phyloP scores from a whole-genome alignment of 2,797 vertebrate species.

The Oryzias sinensis region DNA sequence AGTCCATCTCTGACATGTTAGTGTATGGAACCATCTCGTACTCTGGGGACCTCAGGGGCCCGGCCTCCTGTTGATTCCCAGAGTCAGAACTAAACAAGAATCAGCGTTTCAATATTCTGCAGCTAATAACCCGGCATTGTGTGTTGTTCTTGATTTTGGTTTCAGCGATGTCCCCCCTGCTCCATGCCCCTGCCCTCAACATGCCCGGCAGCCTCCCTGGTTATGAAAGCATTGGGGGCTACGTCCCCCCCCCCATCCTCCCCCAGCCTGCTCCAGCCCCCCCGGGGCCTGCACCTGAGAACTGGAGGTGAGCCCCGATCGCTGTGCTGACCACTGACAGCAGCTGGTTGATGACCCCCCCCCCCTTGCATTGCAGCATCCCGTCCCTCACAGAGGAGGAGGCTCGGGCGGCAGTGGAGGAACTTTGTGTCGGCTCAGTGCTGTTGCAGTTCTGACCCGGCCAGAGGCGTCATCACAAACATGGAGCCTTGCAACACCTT shows the following conservation, averaged over 20 bases:
- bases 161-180: constrained; percentile 40
- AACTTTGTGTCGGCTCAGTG: constrained; percentile 60
- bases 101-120: too few relatives aligned
- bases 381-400: constrained; percentile 67
- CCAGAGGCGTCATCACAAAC: constrained; percentile 58
- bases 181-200: constrained; percentile 22
- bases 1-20: too few relatives aligned
- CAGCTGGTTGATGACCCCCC: too few relatives aligned
- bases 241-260: constrained; percentile 62
- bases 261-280: constrained; percentile 51
- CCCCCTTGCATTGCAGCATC: constrained; percentile 52
- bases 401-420: constrained; percentile 68
- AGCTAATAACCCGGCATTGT: not conserved
- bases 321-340: not conserved
- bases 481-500: constrained; percentile 70
- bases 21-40: too few relatives aligned
- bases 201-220: constrained; percentile 52
- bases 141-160: constrained; percentile 6
- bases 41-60: too few relatives aligned
- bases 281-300: constrained; percentile 3
- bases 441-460: constrained; percentile 67
- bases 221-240: constrained; percentile 60
- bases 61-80: too few relatives aligned
- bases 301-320: constrained; percentile 52
- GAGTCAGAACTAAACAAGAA: too few relatives aligned